A percentile compares a stretch with the other conserved stretches of the same genome.
These are phyloP conservation scores for Drosophila lowei DNA, from an alignment of 1,140 invertebrate species.

Conservation along the genomic window DNA sequence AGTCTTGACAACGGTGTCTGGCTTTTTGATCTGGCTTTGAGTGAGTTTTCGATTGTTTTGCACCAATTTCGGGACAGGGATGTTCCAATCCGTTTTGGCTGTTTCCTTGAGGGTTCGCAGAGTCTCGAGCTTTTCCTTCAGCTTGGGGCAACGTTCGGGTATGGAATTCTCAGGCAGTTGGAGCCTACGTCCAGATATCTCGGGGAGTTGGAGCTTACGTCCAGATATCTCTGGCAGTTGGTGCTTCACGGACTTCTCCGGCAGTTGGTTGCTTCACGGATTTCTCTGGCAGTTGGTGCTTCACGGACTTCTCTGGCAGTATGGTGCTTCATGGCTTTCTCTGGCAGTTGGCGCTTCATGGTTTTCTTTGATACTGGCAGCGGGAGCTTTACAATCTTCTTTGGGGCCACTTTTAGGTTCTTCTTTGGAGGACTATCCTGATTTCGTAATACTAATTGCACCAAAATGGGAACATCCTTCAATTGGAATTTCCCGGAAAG, in stretches of 20 bases:
- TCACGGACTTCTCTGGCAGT: neutral
- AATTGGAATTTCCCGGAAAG: constrained; percentile 5
- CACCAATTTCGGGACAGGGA: neutral
- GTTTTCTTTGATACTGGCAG: neutral
- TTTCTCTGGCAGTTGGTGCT: no score
- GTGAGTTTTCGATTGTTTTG: constrained; percentile 21
- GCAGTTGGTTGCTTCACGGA: no score
- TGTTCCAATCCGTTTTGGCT: neutral
- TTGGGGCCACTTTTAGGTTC: neutral
- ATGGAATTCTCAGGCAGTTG: neutral
- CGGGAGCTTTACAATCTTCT: neutral
- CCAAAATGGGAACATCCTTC: constrained; percentile 53
- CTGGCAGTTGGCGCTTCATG: no score
- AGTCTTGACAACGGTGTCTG: neutral
- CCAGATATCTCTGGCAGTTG: no score
- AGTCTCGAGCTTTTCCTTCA: neutral
- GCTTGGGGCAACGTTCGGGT: neutral
- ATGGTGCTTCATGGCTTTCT: no score
- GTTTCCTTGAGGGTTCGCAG: neutral
- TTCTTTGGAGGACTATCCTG: neutral
- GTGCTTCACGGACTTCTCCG: no score
- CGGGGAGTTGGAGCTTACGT: neutral
- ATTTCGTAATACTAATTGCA: constrained; percentile 45
- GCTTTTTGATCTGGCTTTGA: neutral
- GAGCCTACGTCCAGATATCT: neutral